Percentiles rank a stretch among this genome's conserved stretches.
Evolutionary conservation across 1,140 invertebrate species (phyloP).

Genomic region (Leptonema lineaticorne): DNA sequence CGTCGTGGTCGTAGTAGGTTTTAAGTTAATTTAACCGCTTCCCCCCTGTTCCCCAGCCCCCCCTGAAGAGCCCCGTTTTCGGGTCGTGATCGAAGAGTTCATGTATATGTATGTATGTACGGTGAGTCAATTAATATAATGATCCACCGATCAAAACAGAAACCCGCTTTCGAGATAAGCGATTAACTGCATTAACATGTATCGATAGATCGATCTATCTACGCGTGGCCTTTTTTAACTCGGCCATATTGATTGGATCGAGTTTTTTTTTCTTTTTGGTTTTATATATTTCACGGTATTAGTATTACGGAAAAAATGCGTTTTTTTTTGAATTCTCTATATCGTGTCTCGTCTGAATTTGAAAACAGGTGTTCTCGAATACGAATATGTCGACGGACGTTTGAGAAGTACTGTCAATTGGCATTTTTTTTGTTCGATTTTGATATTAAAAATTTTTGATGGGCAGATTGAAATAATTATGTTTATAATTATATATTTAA

Average conservation of each 20-base stretch:
- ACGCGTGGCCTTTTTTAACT: slow-evolving; percentile 25
- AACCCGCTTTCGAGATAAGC: slow-evolving; percentile 36
- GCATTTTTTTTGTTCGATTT: no score
- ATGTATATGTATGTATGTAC: no score
- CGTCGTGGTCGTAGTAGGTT: not conserved
- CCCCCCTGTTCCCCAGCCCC: not conserved
- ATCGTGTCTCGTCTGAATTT: no score
- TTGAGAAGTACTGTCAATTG: no score
- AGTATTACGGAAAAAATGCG: no score
- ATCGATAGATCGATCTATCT: slow-evolving; percentile 31
- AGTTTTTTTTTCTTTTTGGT: slow-evolving; percentile 21
- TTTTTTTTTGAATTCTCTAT: no score
- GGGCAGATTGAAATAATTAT: no score
- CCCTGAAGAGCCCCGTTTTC: slow-evolving; percentile 6
- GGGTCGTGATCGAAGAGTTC: slow-evolving; percentile 33
- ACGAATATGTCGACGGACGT: no score
- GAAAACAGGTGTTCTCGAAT: no score
- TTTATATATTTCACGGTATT: not conserved
- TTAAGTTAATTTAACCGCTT: not conserved
- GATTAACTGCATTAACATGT: slow-evolving; percentile 35
- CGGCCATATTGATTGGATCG: slow-evolving; percentile 30
- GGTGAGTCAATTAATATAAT: slow-evolving; percentile 38
- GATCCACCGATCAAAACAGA: slow-evolving; percentile 40
- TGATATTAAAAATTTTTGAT: no score
- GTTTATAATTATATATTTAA: no score